Evolutionary conservation across 1,140 invertebrate species (phyloP), one percentile per base, ranked within the genome.

Genomic region (Eulimnadia texana): DNA sequence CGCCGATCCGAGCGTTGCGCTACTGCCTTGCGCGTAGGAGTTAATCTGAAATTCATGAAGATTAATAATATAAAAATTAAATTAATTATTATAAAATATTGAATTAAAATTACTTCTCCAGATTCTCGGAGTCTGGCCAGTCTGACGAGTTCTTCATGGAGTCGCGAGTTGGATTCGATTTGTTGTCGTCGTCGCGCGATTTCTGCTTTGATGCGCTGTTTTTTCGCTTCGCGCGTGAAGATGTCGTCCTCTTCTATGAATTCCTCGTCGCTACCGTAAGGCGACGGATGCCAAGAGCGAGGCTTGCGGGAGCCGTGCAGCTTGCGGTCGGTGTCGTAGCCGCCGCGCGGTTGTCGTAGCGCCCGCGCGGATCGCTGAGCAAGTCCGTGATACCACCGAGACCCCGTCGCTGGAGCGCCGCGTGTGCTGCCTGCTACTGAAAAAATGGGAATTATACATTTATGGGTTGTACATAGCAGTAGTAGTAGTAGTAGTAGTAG

Each of bases 161-260:
- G 68, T 25, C 78, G 71, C 3, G 77, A 75, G 56, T 79, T 78
- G 63, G 82, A 79, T 67, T 82, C 80, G n/a, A 84, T 77, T 67
- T 82, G 79, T 61, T 77, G 75, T 56, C 80, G 73, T 2, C 82
- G 68, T 29, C 80, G 72, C 3, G 80, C 79, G 60, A 83, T 83
- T 70, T 84, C 82, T 11, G 79, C 78, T 68, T 82, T 81, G 51
- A 83, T 77, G 64, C 79, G 74, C 13, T 77, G 75, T 64, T 81
- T 80, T 66, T 80, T 81, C 65, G 82, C 78, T 67, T 82, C 80
- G 2, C 77, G 63, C 20, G 67, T 74, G 24, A 76, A 63, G 53
- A 74, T 66, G 55, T 76, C 72, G 62, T 78, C 75, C 42, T 77
- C 76, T 33, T 75, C 75, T 58, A 78, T 72, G 54, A 73, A 72